phyloP scores from a whole-genome alignment of 92 coral and sea anemone species.

The Actinernus sp. region DNA sequence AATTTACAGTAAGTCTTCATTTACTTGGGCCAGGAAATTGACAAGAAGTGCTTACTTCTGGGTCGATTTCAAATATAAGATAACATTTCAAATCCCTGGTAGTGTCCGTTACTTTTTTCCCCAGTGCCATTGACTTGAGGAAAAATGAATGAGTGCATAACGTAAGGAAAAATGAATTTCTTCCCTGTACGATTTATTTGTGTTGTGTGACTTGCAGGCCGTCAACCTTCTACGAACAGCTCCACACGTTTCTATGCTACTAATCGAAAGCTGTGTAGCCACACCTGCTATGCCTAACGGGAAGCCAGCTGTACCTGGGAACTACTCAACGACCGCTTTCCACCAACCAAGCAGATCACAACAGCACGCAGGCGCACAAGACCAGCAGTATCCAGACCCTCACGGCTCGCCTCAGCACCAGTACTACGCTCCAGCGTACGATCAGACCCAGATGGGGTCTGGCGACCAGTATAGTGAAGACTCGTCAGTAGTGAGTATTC shows the following conservation, averaged over 20 bases:
- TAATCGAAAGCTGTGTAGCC: constrained; percentile 86
- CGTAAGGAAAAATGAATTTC: no score
- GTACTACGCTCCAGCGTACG: constrained; percentile 43
- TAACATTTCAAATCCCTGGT: no score
- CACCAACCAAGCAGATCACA: constrained; percentile 78
- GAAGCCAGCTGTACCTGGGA: constrained; percentile 88
- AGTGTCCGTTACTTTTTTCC: no score
- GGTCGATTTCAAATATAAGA: no score
- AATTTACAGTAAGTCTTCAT: no score
- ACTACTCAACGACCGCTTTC: constrained; percentile 84
- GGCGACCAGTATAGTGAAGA: constrained; percentile 54
- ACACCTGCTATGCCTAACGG: constrained; percentile 82
- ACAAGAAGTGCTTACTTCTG: no score
- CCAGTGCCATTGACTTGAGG: no score
- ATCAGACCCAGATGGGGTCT: constrained; percentile 55
- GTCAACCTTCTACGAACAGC: constrained; percentile 88
- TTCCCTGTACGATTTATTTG: no score
- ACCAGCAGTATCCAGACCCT: constrained; percentile 50
- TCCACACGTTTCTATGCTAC: constrained; percentile 74
- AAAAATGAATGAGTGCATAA: no score
- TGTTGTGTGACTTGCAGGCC: constrained; percentile 56
- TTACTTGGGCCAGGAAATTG: no score
- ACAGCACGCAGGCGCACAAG: constrained; percentile 29
- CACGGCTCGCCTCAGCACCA: constrained; percentile 56
- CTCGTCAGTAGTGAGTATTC: constrained; percentile 59